Evolutionary conservation across 2,113 vertebrate genomes (phyloP), one percentile per base, ranked within the genome.

Genomic region (Pterocles orientalis): DNA sequence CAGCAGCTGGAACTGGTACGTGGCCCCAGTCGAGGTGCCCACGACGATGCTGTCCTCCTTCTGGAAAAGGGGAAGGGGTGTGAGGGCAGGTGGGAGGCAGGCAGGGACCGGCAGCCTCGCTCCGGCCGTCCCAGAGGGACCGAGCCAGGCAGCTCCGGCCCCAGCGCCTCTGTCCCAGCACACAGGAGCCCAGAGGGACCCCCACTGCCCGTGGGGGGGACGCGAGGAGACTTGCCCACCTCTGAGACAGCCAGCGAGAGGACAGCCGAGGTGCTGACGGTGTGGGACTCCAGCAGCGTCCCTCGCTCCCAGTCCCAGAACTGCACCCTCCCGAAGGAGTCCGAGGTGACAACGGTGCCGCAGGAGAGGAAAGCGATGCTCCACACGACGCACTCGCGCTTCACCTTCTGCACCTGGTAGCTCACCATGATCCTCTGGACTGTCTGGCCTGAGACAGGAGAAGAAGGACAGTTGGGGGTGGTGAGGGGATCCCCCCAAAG

Each of bases 281-380:
- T 92, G 72, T 99, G 98, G n/a, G 97, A 98, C 88, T 97, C 98
- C 72, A 98, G 81, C 56, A 99, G 98, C 0, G 99, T 99, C 28
- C 99, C 99, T 1, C 96, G 98, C 45, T 97, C 31, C 26, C 98
- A 98, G 47, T 99, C 98, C 99, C 99, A 99, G 86, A 99, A 97
- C 97, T 99, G 99, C 76, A 99, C 98, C 94, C 99, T 99, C 36
- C 99, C 99, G 0, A 98, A 98, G 5, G 99, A 99, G 82, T 99
- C 99, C 0, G 98, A 98, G 14, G 99, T 99, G 86, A 99, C 34
- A 12, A 99, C 82, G 0, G 99, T 98, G 96, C 98, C 96, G 3
- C 98, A 96, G 0, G 98, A 98, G n/a, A 99, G 97, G 91, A 99
- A 99, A 50, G 91, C 96, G n/a, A 99, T 71, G 54, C 98, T 97